Evolutionary conservation across 2,797 vertebrate genomes (phyloP), one percentile per base, ranked within the genome.

Genomic region (Vespertilio murinus): DNA sequence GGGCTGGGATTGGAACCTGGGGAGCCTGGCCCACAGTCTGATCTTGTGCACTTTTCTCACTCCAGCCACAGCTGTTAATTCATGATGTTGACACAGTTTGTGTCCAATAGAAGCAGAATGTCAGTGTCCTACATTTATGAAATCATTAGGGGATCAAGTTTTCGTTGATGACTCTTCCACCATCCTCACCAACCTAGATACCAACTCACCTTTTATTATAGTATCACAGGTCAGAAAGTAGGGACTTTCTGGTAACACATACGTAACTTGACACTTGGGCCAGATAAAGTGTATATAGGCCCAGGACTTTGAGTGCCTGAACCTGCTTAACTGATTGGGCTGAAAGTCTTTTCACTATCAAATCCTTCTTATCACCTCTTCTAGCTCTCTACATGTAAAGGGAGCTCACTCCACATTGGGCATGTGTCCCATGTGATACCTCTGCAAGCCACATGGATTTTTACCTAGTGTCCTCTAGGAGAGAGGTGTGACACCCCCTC

Each of bases 291-390:
- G 38, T 75, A 23, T 33, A 11, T 10, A 81, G 84, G 61, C 52
- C 78, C 52, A 0, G 1, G 90, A 95, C 93, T 91, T 90, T 14
- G 77, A 92, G 71, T 84, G 65, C 49, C 38, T 25, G 81, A 59
- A 20, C 84, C 93, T 65, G 75, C 79, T 95, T 94, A 78, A 88
- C 84, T 85, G 94, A 94, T 94, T 17, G 64, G 42, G 86, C 49
- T 0, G 4, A 84, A 73, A 65, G 52, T 71, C 89, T 88, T 81
- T 88, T 77, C 25, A 11, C 54, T 61, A 18, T 89, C 75, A 81
- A 5, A 38, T 91, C 38, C 33, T 95, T 22, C 78, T 95, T 47
- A 54, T 67, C 71, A 25, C 33, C 56, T 87, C 35, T 73, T 86
- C 23, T 73, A 73, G 59, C 0, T 1, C 49, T 30, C 33, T 20